phyloP scores from a whole-genome alignment of 2,888 invertebrate species.

The Hyposoter dolosus region DNA sequence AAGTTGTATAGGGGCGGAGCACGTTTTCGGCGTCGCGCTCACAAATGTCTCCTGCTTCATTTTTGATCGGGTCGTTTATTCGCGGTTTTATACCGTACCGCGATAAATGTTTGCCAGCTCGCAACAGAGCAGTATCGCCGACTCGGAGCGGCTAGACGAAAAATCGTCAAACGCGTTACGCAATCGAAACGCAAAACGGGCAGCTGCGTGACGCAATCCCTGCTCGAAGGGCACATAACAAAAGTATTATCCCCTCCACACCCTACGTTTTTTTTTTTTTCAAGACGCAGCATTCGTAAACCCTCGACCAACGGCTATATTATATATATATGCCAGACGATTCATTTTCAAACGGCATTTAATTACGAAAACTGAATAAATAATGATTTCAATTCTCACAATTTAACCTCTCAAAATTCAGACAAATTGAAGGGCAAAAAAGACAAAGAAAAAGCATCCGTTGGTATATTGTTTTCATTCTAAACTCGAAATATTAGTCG shows the following conservation, averaged over 20 bases:
- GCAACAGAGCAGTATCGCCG: no score
- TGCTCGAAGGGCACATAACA: slow-evolving; percentile 62
- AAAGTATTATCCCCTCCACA: slow-evolving; percentile 21
- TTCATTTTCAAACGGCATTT: background rate
- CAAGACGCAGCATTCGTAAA: slow-evolving; percentile 17
- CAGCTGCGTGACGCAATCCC: slow-evolving; percentile 64
- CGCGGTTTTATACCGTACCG: no score
- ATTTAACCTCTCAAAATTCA: background rate
- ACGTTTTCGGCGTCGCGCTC: background rate
- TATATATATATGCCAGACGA: background rate
- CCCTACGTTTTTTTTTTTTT: slow-evolving; percentile 6
- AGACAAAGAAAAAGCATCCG: no score
- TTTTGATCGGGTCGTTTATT: background rate
- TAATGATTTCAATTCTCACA: no score
- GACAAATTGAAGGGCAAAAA: no score
- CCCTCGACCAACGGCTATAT: slow-evolving; percentile 22
- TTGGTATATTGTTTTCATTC: no score
- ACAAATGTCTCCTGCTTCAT: background rate
- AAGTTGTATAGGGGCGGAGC: background rate
- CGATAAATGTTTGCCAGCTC: background rate
- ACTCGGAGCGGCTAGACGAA: background rate
- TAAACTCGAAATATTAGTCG: no score
- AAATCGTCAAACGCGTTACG: slow-evolving; percentile 39
- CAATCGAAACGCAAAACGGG: slow-evolving; percentile 53
- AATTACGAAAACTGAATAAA: background rate